A percentile compares a stretch with the other conserved stretches of the same genome.
Evolutionary conservation across 1,140 invertebrate genomes (phyloP).

Genomic region (Hyposmocoma kahamanoa): DNA sequence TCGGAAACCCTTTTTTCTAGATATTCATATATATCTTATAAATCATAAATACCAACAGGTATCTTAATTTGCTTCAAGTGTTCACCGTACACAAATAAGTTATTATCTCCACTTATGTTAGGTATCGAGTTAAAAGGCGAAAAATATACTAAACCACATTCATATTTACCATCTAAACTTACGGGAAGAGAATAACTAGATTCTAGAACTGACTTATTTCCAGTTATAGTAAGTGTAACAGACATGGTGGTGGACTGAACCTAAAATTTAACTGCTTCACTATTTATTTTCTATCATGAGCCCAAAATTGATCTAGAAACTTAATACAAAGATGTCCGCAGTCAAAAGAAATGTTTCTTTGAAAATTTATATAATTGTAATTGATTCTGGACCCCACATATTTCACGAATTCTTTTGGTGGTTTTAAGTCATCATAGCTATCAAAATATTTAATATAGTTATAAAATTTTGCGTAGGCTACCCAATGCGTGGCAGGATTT

Average conservation of each 20-base stretch:
- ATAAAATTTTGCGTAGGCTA: conserved; percentile 32
- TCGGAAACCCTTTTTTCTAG: neutral
- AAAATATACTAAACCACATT: conserved; percentile 11
- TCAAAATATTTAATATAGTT: conserved; percentile 23
- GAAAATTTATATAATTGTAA: conserved; percentile 5
- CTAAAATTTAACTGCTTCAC: neutral
- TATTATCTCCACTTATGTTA: conserved; percentile 5
- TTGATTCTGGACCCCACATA: neutral
- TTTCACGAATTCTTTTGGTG: conserved; percentile 11
- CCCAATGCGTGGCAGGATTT: conserved; percentile 36
- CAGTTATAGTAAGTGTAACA: conserved; percentile 6
- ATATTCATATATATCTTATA: conserved; percentile 6
- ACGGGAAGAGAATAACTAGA: neutral
- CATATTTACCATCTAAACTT: conserved; percentile 2
- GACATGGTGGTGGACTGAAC: conserved; percentile 6
- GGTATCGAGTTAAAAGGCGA: conserved; percentile 10
- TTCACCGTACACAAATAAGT: conserved; percentile 7
- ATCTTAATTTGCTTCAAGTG: neutral
- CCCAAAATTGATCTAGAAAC: conserved; percentile 3
- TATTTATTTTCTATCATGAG: neutral
- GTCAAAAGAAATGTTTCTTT: conserved; percentile 4
- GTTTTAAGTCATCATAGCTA: conserved; percentile 38
- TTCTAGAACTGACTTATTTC: conserved; percentile 5
- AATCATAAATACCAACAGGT: neutral
- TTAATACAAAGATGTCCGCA: conserved; percentile 11